Evolutionary conservation across 2,888 invertebrate genomes (phyloP).

Genomic region (Seira musarum): DNA sequence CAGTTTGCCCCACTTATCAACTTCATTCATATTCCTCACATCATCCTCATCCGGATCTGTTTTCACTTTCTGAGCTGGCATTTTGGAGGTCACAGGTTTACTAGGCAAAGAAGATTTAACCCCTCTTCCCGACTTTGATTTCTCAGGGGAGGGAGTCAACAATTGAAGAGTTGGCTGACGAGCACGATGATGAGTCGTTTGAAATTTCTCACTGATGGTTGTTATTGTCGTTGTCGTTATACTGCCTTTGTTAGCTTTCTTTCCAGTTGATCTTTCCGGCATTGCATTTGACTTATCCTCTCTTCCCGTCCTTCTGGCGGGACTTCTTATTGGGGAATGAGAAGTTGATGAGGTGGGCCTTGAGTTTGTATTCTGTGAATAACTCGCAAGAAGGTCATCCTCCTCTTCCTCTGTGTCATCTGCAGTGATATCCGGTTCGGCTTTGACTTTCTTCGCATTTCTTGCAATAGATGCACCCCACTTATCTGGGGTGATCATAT

Average conservation of each 20-base stretch:
- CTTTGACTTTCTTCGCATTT: slow-evolving; percentile 66
- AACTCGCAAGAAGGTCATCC: too few relatives aligned
- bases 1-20: slow-evolving; percentile 23
- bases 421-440: slow-evolving; percentile 60
- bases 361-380: too few relatives aligned
- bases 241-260: too few relatives aligned
- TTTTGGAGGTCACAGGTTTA: too few relatives aligned
- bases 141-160: slow-evolving; percentile 10
- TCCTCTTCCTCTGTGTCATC: slow-evolving; percentile 42
- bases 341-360: too few relatives aligned
- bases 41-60: slow-evolving; percentile 57
- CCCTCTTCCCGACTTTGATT: not conserved
- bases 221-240: too few relatives aligned
- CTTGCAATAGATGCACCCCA: slow-evolving; percentile 52
- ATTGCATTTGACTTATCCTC: not conserved
- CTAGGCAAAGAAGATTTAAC: too few relatives aligned
- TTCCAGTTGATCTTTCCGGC: not conserved
- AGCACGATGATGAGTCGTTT: slow-evolving; percentile 9
- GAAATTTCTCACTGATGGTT: too few relatives aligned
- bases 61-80: slow-evolving; percentile 30
- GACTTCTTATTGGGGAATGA: too few relatives aligned
- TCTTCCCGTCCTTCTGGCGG: too few relatives aligned
- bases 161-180: slow-evolving; percentile 19
- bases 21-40: too few relatives aligned
- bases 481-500: slow-evolving; percentile 82